Percentiles rank a stretch among this genome's conserved stretches.
These are phyloP conservation scores for Drosophila ezoana DNA, from an alignment of 2,888 invertebrate species.

Conservation along the genomic window DNA sequence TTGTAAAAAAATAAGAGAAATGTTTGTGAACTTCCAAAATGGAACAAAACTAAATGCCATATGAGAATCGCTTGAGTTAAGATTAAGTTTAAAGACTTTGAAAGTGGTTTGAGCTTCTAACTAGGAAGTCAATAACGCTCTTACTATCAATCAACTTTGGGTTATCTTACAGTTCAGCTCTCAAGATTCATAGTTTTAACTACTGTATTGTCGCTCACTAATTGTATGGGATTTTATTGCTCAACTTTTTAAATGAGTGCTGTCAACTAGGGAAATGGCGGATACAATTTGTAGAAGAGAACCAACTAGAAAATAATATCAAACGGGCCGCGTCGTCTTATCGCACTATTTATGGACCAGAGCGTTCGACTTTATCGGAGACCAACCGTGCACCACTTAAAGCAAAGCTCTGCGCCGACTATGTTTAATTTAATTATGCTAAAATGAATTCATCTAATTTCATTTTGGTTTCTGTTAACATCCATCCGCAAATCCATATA, in stretches of 20 bases:
- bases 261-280: constrained; percentile 19
- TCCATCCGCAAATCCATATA: constrained; percentile 72
- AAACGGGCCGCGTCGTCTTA: constrained; percentile 76
- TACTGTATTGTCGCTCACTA: constrained; percentile 17
- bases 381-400: constrained; percentile 64
- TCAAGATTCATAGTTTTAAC: constrained; percentile 9
- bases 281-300: constrained; percentile 19
- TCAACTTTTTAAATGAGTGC: constrained; percentile 3
- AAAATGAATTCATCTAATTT: constrained; percentile 69
- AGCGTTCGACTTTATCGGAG: constrained; percentile 58
- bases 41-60: background rate
- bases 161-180: constrained; percentile 1
- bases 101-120: background rate
- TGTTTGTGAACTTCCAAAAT: background rate
- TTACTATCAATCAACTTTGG: background rate
- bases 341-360: constrained; percentile 76
- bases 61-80: background rate
- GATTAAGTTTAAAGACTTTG: background rate
- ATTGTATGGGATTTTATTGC: constrained; percentile 16
- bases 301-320: constrained; percentile 46
- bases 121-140: background rate
- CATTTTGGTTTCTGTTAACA: constrained; percentile 48
- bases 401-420: constrained; percentile 37
- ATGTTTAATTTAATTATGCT: constrained; percentile 78
- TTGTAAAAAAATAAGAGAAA: no score